phyloP scores from a whole-genome alignment of 2,888 invertebrate species.

The Rhingia campestris region DNA sequence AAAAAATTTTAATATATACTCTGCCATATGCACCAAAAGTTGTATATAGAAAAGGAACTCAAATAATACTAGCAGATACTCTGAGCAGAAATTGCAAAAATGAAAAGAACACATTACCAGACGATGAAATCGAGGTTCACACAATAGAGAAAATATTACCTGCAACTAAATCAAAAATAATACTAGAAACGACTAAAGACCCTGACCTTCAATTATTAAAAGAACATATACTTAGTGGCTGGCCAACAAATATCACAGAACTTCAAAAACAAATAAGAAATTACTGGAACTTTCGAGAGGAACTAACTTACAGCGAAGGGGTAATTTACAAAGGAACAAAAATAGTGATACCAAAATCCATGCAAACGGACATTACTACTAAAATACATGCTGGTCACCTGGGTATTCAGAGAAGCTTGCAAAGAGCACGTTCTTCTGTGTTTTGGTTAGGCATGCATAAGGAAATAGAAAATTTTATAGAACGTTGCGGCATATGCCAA shows the following conservation, averaged over 20 bases:
- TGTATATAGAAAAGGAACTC: conserved; percentile 75
- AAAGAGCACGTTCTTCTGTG: conserved; percentile 50
- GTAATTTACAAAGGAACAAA: conserved; percentile 59
- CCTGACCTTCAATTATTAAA: conserved; percentile 42
- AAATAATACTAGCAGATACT: conserved; percentile 73
- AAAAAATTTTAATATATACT: conserved; percentile 75
- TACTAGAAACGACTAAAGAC: conserved; percentile 38
- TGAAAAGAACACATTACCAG: conserved; percentile 28
- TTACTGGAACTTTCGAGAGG: conserved; percentile 35
- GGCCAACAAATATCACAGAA: conserved; percentile 47
- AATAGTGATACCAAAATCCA: conserved; percentile 53
- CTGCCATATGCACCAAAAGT: conserved; percentile 75
- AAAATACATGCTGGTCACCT: conserved; percentile 52
- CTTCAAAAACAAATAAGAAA: conserved; percentile 38
- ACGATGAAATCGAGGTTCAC: conserved; percentile 61
- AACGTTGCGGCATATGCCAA: too few relatives aligned
- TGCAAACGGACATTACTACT: conserved; percentile 41
- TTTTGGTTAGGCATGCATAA: conserved; percentile 56
- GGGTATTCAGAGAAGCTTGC: conserved; percentile 14
- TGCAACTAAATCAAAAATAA: conserved; percentile 46
- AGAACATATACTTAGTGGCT: conserved; percentile 35
- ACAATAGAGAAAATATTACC: conserved; percentile 28
- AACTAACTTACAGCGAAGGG: conserved; percentile 34
- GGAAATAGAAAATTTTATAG: conserved; percentile 42
- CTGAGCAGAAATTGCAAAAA: conserved; percentile 68